These are phyloP conservation scores for Ellobium chinense DNA, from an alignment of 2,888 invertebrate species.

Conservation along the genomic window DNA sequence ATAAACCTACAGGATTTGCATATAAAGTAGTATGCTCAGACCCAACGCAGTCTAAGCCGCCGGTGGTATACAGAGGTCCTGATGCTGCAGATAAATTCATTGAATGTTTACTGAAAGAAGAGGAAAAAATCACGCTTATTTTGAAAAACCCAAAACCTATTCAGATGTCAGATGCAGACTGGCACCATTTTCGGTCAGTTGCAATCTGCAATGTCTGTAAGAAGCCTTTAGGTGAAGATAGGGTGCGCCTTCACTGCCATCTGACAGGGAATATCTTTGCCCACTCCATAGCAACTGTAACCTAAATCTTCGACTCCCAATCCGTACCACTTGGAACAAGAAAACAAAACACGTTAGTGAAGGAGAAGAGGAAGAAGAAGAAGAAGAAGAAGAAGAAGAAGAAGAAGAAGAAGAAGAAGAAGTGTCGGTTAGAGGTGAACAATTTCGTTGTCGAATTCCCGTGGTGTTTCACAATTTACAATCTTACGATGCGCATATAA, in stretches of 20 bases:
- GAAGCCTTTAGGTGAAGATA: background rate
- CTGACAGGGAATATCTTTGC: background rate
- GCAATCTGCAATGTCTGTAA: background rate
- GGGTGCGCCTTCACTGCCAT: background rate
- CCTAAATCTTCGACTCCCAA: background rate
- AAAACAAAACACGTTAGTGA: too few relatives aligned
- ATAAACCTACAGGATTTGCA: background rate
- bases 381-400: too few relatives aligned
- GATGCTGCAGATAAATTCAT: background rate
- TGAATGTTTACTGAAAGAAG: background rate
- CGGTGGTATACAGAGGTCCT: background rate
- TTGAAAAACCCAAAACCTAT: background rate
- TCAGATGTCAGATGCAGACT: background rate
- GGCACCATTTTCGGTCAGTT: background rate
- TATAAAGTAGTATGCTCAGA: background rate
- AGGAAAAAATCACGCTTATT: background rate
- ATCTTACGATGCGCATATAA: background rate
- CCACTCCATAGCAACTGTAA: slow-evolving; percentile 1
- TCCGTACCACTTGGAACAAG: too few relatives aligned
- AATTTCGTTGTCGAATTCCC: too few relatives aligned
- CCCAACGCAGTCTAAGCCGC: background rate
- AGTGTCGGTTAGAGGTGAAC: too few relatives aligned
- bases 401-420: too few relatives aligned
- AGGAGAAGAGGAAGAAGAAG: too few relatives aligned
- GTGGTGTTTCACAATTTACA: slow-evolving; percentile 18